These are phyloP conservation scores for Microtus ochrogaster DNA, from an alignment of 2,113 vertebrate species.

Conservation along the genomic window DNA sequence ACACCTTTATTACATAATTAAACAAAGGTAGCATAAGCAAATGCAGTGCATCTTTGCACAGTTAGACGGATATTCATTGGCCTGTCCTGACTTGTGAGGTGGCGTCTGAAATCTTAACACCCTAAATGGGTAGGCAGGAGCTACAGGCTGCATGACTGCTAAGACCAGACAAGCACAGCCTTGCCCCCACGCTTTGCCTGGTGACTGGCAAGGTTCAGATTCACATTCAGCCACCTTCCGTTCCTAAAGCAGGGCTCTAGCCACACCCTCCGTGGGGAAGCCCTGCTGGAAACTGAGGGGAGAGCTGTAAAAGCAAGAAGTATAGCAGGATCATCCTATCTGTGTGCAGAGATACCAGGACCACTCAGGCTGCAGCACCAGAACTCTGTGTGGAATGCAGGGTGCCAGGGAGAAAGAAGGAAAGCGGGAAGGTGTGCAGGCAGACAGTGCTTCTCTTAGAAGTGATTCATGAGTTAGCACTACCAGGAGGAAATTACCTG, in stretches of 20 bases:
- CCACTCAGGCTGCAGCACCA: not conserved
- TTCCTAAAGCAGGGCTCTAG: too few relatives aligned
- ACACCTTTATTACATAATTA: too few relatives aligned
- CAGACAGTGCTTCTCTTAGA: slow-evolving; percentile 66
- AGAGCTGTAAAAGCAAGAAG: not conserved
- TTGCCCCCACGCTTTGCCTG: not conserved
- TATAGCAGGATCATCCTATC: too few relatives aligned
- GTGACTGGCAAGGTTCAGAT: not conserved
- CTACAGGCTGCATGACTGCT: not conserved
- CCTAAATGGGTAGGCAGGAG: not conserved
- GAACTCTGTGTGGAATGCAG: not conserved
- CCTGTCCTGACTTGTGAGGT: accelerated
- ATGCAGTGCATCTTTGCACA: too few relatives aligned
- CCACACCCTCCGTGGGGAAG: not conserved
- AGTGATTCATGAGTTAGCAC: slow-evolving; percentile 53
- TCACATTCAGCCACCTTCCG: not conserved
- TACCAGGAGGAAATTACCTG: not conserved
- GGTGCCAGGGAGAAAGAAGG: not conserved
- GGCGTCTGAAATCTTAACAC: not conserved
- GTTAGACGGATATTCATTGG: not conserved
- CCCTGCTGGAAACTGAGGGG: not conserved
- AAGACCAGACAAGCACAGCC: too few relatives aligned
- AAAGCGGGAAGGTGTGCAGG: not conserved
- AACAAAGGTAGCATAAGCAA: too few relatives aligned
- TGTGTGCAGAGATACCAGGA: not conserved